Base-by-base conservation (phyloP, 30 jellyfish, hydroid and myxozoan species). In the Nemopilema nomurai region DNA sequence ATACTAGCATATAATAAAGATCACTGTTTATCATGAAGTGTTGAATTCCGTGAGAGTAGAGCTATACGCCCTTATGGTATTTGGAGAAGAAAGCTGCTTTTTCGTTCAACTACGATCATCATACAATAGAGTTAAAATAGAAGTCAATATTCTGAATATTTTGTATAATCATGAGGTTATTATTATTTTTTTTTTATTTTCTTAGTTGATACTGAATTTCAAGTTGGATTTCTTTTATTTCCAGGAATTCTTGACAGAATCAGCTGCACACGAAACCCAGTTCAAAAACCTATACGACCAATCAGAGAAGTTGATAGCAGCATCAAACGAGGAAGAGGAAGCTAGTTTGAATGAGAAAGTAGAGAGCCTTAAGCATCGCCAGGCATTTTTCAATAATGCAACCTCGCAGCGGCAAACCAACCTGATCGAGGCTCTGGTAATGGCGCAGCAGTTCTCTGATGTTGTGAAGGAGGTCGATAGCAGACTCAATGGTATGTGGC, bases 401-500 rank as follows among this genome's bases (percentile, higher is more conserved):
- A 76, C 96, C 50, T 77, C 92, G 31, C 91, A 84, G 69, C 81
- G 98, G 17, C 96, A 93, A 32, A 84, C 89, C 8, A 96, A 83
- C 32, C 81, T 93, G 49, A 91, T 93, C 22, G 98, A 93, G 74
- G 98, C 97, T 19, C 88, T 93, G 69, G 67, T 93, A 27, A 76
- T 93, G 64, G 84, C 97, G 9, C 98, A 88, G 85, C 98, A 93
- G 74, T 93, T 89, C 83, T 53, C 97, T 73, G 98, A 88, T 67
- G 67, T 89, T 26, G 84, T 62, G 28, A 87, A 83, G 13, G 98
- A 93, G 29, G 97, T 84, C 13, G 76, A 30, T 1, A 77, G 33
- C 30, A 87, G 98, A 27, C 49, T 93, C 0, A 49, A 20, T 51
- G 71, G 88, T 41, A 1, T 7, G 50, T n/a, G n/a, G n/a, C n/a